A percentile compares a stretch with the other conserved stretches of the same genome.
phyloP scores from a whole-genome alignment of 2,797 vertebrate species.

The Ctenosaura bakeri region DNA sequence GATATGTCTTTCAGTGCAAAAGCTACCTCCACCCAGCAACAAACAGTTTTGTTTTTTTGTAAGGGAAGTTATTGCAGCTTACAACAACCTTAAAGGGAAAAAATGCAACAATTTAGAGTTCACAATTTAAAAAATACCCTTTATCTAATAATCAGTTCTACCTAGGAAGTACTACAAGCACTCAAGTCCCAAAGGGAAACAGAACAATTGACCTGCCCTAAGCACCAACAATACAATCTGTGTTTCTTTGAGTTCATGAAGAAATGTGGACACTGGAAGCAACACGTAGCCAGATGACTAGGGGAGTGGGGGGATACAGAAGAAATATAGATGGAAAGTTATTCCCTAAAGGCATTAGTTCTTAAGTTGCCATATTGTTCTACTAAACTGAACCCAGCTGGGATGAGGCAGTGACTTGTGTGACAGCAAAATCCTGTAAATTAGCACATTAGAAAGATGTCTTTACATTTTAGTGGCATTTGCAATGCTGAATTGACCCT shows the following conservation, averaged over 20 bases:
- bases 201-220: slow-evolving; percentile 30
- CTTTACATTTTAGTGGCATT: slow-evolving; percentile 65
- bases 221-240: background rate
- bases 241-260: slow-evolving; percentile 36
- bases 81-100: slow-evolving; percentile 26
- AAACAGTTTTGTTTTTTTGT: slow-evolving; percentile 41
- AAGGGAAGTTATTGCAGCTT: slow-evolving; percentile 37
- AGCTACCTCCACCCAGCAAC: slow-evolving; percentile 7
- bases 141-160: slow-evolving; percentile 65
- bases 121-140: slow-evolving; percentile 65
- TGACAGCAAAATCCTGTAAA: slow-evolving; percentile 64
- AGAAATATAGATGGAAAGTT: slow-evolving; percentile 58
- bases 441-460: slow-evolving; percentile 31
- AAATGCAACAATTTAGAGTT: slow-evolving; percentile 42
- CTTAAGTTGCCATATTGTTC: slow-evolving; percentile 72
- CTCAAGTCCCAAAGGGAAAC: slow-evolving; percentile 39
- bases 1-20: slow-evolving; percentile 32
- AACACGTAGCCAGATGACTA: slow-evolving; percentile 59
- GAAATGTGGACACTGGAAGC: slow-evolving; percentile 50
- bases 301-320: slow-evolving; percentile 18
- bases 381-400: slow-evolving; percentile 58
- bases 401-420: slow-evolving; percentile 67
- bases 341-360: slow-evolving; percentile 62
- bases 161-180: slow-evolving; percentile 49
- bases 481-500: slow-evolving; percentile 66